Conservation (phyloP, 2,888 invertebrate species). For the Agapostemon virescens region DNA sequence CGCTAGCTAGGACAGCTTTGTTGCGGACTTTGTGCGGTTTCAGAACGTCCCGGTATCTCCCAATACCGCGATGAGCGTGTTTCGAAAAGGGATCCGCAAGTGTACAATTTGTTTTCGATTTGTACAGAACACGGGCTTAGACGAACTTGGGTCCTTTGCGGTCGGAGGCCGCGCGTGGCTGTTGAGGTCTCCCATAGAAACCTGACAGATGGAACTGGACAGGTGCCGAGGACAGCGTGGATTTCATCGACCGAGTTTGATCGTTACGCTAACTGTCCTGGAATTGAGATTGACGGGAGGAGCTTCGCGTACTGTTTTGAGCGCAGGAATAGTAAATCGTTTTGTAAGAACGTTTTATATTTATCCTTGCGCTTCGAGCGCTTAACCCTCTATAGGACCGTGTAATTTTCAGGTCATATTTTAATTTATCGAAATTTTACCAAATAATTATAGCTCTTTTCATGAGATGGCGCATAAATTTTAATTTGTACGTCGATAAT, state of each 20-base stretch:
- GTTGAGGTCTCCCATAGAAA: neutral
- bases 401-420: too few species aligned
- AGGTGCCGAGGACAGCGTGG: constrained; percentile 11
- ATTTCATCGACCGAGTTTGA: constrained; percentile 13
- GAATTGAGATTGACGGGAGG: constrained; percentile 1
- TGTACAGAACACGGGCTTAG: neutral
- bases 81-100: neutral
- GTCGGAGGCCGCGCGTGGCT: neutral
- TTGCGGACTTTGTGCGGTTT: constrained; percentile 1
- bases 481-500: too few species aligned
- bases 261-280: neutral
- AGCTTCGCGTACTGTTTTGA: too few species aligned
- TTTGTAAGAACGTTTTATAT: too few species aligned
- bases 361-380: too few species aligned
- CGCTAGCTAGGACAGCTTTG: constrained; percentile 21
- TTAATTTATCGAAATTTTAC: too few species aligned
- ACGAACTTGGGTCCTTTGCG: constrained; percentile 11
- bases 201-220: constrained; percentile 6
- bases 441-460: too few species aligned
- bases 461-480: too few species aligned
- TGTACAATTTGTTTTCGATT: constrained; percentile 11
- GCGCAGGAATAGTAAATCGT: too few species aligned
- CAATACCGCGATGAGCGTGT: neutral
- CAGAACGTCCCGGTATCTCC: neutral
- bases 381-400: too few species aligned